phyloP scores from a whole-genome alignment of 2,888 invertebrate genomes.

The Xestia sexstrigata region DNA sequence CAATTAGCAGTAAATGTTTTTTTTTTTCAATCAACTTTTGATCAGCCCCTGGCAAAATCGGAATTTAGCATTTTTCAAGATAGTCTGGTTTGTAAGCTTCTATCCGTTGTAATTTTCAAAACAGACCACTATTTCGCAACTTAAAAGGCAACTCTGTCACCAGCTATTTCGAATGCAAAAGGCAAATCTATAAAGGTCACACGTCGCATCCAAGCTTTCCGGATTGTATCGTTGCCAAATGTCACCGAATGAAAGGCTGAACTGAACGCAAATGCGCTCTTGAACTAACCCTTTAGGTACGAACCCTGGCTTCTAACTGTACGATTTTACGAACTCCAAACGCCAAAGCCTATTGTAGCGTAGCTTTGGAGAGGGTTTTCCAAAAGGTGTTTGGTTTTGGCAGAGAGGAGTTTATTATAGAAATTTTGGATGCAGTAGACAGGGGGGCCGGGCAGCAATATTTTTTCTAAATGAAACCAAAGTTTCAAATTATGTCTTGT shows the following conservation, averaged over 20 bases:
- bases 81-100: neutral
- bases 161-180: constrained; percentile 28
- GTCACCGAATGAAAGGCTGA: neutral
- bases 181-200: constrained; percentile 3
- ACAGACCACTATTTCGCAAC: neutral
- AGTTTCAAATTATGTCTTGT: too few relatives aligned
- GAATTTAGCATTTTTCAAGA: neutral
- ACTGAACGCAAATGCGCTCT: constrained; percentile 38
- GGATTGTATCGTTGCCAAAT: constrained; percentile 54
- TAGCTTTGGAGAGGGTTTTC: constrained; percentile 5
- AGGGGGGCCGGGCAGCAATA: too few relatives aligned
- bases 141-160: neutral
- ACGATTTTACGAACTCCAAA: constrained; percentile 26
- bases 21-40: neutral
- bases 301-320: constrained; percentile 5
- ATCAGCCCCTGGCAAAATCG: neutral
- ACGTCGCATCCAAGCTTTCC: constrained; percentile 7
- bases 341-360: constrained; percentile 24
- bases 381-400: neutral
- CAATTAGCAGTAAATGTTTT: neutral
- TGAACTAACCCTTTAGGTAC: constrained; percentile 20
- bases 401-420: neutral
- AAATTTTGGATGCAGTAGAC: neutral
- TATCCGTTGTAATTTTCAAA: neutral
- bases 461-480: neutral